A percentile compares a stretch with the other conserved stretches of the same genome.
These are phyloP conservation scores for Cottus gobio DNA, from an alignment of 2,113 vertebrate genomes.

Conservation along the genomic window DNA sequence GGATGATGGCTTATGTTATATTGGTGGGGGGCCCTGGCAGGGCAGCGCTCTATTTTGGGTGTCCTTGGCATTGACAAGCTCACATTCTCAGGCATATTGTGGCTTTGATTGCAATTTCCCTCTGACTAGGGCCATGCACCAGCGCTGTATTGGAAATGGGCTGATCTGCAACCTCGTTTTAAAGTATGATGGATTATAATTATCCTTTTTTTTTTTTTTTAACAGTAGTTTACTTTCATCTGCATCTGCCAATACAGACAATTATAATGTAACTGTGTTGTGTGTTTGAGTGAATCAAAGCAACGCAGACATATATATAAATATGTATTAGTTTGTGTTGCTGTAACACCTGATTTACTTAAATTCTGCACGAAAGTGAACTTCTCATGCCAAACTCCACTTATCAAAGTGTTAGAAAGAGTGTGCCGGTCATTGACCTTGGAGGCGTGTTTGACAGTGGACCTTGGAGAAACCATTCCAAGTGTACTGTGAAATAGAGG, in stretches of 20 bases:
- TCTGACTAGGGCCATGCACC: not conserved
- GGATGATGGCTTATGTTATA: constrained; percentile 46
- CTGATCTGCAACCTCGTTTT: not conserved
- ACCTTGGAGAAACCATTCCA: constrained; percentile 9
- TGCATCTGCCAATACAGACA: not conserved
- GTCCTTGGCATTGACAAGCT: constrained; percentile 32
- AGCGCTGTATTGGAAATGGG: not conserved
- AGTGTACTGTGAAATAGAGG: constrained; percentile 35
- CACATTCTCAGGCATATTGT: constrained; percentile 11
- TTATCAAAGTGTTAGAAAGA: not conserved
- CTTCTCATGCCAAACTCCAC: not conserved
- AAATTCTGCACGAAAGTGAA: not conserved
- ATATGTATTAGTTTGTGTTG: not conserved
- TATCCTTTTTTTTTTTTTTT: not conserved
- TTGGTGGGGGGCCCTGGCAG: constrained; percentile 41
- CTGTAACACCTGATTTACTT: too few species aligned
- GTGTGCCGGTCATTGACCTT: constrained; percentile 18
- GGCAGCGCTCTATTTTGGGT: constrained; percentile 34
- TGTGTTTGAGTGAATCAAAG: not conserved
- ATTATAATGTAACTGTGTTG: not conserved
- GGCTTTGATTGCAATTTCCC: constrained; percentile 7
- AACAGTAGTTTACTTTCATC: not conserved
- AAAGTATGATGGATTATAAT: not conserved
- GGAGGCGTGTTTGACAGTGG: not conserved
- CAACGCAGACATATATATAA: not conserved